Base-by-base conservation (phyloP, 2,888 invertebrate genomes). In the Mythimna pallens region DNA sequence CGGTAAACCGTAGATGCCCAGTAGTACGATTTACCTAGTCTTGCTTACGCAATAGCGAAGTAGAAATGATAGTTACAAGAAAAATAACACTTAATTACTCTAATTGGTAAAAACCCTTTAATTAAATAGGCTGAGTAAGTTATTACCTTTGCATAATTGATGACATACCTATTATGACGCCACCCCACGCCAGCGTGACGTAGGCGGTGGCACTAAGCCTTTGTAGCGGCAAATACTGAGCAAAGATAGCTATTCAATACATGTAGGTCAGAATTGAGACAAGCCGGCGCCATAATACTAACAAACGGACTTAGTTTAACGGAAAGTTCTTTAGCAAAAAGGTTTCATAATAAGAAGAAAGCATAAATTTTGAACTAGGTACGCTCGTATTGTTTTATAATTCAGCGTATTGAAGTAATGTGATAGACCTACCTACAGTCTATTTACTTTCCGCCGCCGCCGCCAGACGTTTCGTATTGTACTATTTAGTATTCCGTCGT, bases 201-300 rank as follows among this genome's bases (percentile, higher is more conserved):
- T 70, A 65, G 74, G 70, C 65, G 36, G 66, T n/a, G 36, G 43
- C 63, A 69, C 61, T 50, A 64, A 58, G 58, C 63, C 67, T 74
- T 70, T 40, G 69, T 74, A 47, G 50, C 64, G 65, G 61, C 34
- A 52, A 63, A 73, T 58, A 70, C 43, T 30, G 64, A 59, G 22
- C 62, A 55, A 73, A 73, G 71, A 70, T 65, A 50, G 61, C 54
- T 6, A 76, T 84, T 80, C 62, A 72, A 76, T 70, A 70, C 78
- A 80, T 83, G 76, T 72, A 76, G 86, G 86, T 84, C 83, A 85
- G 63, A 67, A 64, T 47, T 70, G 65, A 85, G 86, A 85, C 83
- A 73, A 78, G 63, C 36, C 5, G 84, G 73, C 81, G 76, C 73
- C 86, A 62, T 58, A 64, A 50, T 66, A 63, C 54, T 55, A 70